Percentiles rank a stretch among this genome's conserved stretches.
Evolutionary conservation across 2,888 invertebrate genomes (phyloP).

Genomic region (Acleris emargana): DNA sequence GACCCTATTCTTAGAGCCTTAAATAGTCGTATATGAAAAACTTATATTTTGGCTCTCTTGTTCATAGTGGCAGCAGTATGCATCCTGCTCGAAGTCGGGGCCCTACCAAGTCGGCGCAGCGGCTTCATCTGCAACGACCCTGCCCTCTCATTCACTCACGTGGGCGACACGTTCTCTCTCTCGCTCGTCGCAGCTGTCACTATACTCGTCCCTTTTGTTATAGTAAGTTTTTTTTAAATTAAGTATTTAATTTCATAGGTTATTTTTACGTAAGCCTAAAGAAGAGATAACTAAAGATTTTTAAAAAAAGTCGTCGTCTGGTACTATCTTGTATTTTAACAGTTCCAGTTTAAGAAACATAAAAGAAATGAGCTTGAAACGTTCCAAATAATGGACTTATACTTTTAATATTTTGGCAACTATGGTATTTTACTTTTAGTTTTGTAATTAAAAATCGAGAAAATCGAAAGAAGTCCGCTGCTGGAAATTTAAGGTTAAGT

Average conservation of each 20-base stretch:
- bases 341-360: too few species aligned
- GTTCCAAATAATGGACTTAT: too few species aligned
- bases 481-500: too few species aligned
- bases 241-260: not conserved
- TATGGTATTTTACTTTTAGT: too few species aligned
- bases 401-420: too few species aligned
- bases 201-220: constrained; percentile 81
- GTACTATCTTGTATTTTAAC: not conserved
- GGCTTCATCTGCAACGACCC: constrained; percentile 90
- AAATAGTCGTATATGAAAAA: too few species aligned
- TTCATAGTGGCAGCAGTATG: constrained; percentile 85
- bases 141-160: constrained; percentile 85
- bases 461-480: too few species aligned
- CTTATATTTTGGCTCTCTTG: constrained; percentile 48
- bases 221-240: constrained; percentile 72
- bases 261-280: not conserved
- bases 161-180: constrained; percentile 87
- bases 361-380: too few species aligned
- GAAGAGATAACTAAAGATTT: too few species aligned
- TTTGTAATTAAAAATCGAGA: too few species aligned
- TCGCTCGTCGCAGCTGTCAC: constrained; percentile 80
- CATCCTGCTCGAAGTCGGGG: constrained; percentile 85
- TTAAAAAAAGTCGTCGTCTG: too few species aligned
- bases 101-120: constrained; percentile 84
- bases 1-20: too few species aligned